Base-by-base conservation (phyloP, 2,113 vertebrate species). In the Neogale vison region DNA sequence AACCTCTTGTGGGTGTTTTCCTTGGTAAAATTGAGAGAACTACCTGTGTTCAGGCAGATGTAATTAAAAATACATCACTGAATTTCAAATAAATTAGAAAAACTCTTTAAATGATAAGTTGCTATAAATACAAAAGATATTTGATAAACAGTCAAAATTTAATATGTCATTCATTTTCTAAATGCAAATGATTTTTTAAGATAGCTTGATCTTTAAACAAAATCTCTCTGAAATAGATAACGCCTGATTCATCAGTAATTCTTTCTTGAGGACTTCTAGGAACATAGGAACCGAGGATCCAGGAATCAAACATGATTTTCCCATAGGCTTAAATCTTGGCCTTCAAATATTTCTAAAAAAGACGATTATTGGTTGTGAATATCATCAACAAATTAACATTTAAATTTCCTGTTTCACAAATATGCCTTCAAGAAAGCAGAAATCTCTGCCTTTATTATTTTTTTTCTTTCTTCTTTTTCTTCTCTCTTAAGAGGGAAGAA, bases 261-360 rank as follows among this genome's bases (percentile, higher is more conserved):
- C 34, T 26, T 86, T 71, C n/a, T 4, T 26, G 1, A 80, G 17
- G 23, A 11, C 13, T 89, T 77, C 23, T 69, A 80, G n/a, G 71
- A n/a, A 12, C 24, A 11, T 4, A 71, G 39, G 29, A 72, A 71
- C 17, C 15, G 17, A 55, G 4, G 3, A 17, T 2, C 47, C 50
- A 65, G 26, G 52, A 71, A 59, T 39, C 74, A 91, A 84, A 50
- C 23, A 74, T 34, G 4, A 81, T 79, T 81, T 81, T 84, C 4
- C 29, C 26, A 74, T 15, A 84, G 45, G 14, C 65, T 93, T 93
- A 71, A 91, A 67, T 82, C 12, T 23, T 61, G 59, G 11, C 10
- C 57, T 93, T 96, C 69, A 76, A 81, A 29, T 65, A 83, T 45
- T 79, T 89, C 79, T 34, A 83, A 84, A 82, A 84, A 84, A 91